Base-by-base conservation (phyloP, 2,797 vertebrate species). In the Peromyscus nudipes region DNA sequence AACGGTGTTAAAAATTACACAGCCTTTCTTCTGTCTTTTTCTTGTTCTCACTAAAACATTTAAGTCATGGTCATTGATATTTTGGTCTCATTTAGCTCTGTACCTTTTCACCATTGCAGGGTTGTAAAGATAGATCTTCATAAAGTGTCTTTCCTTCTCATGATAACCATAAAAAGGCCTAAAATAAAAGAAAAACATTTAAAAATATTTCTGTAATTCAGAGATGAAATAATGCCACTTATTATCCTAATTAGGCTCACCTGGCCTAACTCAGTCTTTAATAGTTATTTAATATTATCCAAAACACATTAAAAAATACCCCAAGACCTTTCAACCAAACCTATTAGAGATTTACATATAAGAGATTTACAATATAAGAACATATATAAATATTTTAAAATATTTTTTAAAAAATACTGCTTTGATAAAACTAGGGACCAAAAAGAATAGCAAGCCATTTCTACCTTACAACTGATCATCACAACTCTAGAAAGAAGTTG, bases 41-140 rank as follows among this genome's bases (percentile, higher is more conserved):
- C 52, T 89, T 96, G 79, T 89, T 85, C 96, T 90, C 96, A 79
- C 25, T 97, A 96, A 93, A 96, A 91, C 93, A 76, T 11, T 88
- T 92, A 94, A 88, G 71, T 83, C 77, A 95, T 31, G 95, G 49
- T 82, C 91, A 95, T 43, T 93, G 11, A 97, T 46, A 92, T 77
- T 86, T 90, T 95, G 87, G 27, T 84, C 96, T 94, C 69, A 81
- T 49, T 96, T 76, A 96, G 40, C 96, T 97, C 73, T 97, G 98
- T 98, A 99, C 99, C 99, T 99, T 99, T 99, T 99, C 89, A 99
- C 99, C 99, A 99, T 99, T 98, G 99, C 99, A 98, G 99, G 99
- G 98, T 99, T 99, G 98, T 99, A 99, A 98, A 99, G 99, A 98
- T 99, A 99, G 97, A 99, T 99, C 99, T 99, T 99, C 99, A 99